These are phyloP conservation scores for Miniopterus natalensis DNA, from an alignment of 2,113 vertebrate species.

Conservation along the genomic window DNA sequence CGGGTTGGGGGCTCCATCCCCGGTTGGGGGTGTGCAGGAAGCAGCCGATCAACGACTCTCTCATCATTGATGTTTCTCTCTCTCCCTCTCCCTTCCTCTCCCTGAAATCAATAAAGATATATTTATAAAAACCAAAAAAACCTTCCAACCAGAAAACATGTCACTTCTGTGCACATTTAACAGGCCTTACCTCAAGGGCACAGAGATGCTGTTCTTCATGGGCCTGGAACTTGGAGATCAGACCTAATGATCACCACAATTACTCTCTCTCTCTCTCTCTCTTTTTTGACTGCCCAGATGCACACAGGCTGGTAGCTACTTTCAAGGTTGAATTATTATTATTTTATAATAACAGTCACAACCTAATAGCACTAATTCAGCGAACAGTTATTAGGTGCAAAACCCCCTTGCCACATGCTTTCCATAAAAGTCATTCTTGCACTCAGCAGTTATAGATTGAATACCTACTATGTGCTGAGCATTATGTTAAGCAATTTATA, in stretches of 20 bases:
- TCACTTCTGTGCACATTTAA: neutral
- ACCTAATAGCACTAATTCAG: neutral
- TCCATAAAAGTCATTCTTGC: neutral
- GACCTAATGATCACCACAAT: neutral
- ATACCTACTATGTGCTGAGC: neutral
- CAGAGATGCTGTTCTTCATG: neutral
- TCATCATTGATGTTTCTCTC: too few species aligned
- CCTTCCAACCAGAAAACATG: neutral
- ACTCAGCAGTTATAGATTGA: neutral
- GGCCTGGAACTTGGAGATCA: neutral
- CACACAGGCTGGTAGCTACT: neutral
- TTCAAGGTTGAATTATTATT: neutral
- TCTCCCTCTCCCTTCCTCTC: too few species aligned
- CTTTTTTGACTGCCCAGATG: neutral
- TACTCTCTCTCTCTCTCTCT: neutral
- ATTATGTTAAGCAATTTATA: neutral
- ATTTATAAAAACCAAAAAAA: neutral
- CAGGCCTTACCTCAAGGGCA: neutral
- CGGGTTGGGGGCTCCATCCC: too few species aligned
- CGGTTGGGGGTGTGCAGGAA: too few species aligned
- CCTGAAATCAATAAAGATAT: too few species aligned
- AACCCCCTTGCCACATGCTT: neutral
- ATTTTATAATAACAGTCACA: fast-evolving
- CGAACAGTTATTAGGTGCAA: neutral
- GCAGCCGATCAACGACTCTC: too few species aligned